These are phyloP conservation scores for Dynastes tityus DNA, from an alignment of 2,888 invertebrate genomes.

Conservation along the genomic window DNA sequence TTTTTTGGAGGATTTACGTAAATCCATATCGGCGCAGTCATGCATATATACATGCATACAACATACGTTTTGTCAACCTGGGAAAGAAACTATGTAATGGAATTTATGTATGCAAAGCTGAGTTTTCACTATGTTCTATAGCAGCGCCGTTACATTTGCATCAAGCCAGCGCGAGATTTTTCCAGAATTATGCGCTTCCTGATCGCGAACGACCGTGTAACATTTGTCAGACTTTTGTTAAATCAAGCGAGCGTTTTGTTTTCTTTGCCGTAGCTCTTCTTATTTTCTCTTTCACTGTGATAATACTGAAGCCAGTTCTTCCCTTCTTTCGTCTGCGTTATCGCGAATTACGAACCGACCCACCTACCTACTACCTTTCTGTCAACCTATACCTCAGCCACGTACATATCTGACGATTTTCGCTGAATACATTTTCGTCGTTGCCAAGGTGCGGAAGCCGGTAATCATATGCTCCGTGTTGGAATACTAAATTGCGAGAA, in stretches of 20 bases:
- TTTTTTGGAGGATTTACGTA: too few relatives aligned
- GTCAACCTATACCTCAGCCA: neutral
- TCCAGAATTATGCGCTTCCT: slow-evolving; percentile 20
- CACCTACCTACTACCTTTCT: neutral
- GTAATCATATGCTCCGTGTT: slow-evolving; percentile 43
- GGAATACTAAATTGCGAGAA: slow-evolving; percentile 38
- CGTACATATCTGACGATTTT: slow-evolving; percentile 27
- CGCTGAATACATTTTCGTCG: slow-evolving; percentile 34
- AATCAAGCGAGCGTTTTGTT: slow-evolving; percentile 37
- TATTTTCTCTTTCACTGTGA: slow-evolving; percentile 3
- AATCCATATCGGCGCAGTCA: too few relatives aligned
- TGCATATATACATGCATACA: neutral
- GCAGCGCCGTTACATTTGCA: slow-evolving; percentile 15
- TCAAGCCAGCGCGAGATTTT: slow-evolving; percentile 11
- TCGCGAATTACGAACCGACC: slow-evolving; percentile 20
- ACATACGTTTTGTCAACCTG: neutral
- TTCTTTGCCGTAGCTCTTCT: slow-evolving; percentile 9
- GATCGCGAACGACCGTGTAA: slow-evolving; percentile 15
- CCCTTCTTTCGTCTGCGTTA: slow-evolving; percentile 2
- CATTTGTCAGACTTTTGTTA: slow-evolving; percentile 37
- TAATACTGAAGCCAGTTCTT: neutral
- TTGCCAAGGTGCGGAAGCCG: neutral
- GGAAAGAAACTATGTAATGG: slow-evolving; percentile 9
- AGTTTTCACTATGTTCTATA: slow-evolving; percentile 1
- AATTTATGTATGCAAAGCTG: slow-evolving; percentile 24